A percentile compares a stretch with the other conserved stretches of the same genome.
Evolutionary conservation across 2,888 invertebrate species (phyloP).

Genomic region (Dendrolimus houi): DNA sequence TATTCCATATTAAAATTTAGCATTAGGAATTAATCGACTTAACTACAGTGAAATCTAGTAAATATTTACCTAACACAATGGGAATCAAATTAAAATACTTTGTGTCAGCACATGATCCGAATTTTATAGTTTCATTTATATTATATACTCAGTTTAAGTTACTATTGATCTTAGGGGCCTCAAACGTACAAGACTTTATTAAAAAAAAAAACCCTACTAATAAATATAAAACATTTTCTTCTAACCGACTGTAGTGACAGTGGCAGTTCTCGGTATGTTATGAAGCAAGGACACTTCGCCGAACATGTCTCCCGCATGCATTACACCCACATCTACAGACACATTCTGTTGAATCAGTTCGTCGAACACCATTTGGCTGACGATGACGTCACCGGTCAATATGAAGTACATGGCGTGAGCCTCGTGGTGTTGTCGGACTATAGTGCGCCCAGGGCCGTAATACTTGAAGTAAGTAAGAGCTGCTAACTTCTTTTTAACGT

Average conservation of each 20-base stretch:
- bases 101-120: too few species aligned
- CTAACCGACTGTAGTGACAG: slow-evolving; percentile 74
- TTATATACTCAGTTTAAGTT: too few species aligned
- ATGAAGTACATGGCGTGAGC: slow-evolving; percentile 80
- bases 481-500: slow-evolving; percentile 78
- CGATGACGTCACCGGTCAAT: slow-evolving; percentile 71
- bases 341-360: slow-evolving; percentile 58
- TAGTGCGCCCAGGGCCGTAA: slow-evolving; percentile 71
- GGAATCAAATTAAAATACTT: too few species aligned
- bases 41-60: too few species aligned
- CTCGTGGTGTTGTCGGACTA: slow-evolving; percentile 78
- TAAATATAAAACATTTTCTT: slow-evolving; percentile 4
- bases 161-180: too few species aligned
- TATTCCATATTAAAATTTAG: too few species aligned
- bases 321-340: slow-evolving; percentile 62
- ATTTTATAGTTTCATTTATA: too few species aligned
- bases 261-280: slow-evolving; percentile 76
- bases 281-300: slow-evolving; percentile 81
- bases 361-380: slow-evolving; percentile 70
- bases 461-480: slow-evolving; percentile 78
- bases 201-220: too few species aligned
- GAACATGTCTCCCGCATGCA: slow-evolving; percentile 78
- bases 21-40: too few species aligned
- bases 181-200: too few species aligned
- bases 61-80: too few species aligned